A percentile compares a stretch with the other conserved stretches of the same genome.
phyloP scores from a whole-genome alignment of 2,888 invertebrate species.

The Apocheima hispidaria region DNA sequence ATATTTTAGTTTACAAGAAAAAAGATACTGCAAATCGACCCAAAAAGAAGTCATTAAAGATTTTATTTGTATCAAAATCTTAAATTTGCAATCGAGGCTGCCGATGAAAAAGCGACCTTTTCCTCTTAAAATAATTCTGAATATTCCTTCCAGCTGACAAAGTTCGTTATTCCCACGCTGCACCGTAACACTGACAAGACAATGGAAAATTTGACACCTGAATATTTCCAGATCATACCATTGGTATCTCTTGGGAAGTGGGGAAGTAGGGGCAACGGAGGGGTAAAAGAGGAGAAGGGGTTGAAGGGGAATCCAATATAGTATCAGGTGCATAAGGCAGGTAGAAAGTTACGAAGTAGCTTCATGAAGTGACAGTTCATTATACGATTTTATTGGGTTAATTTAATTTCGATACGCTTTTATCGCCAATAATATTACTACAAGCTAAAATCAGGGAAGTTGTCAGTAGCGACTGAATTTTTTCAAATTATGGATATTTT shows the following conservation, averaged over 20 bases:
- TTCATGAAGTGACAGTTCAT: slow-evolving; percentile 12
- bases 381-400: slow-evolving; percentile 2
- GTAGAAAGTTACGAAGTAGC: slow-evolving; percentile 25
- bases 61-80: background rate
- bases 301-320: slow-evolving; percentile 35
- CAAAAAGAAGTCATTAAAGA: background rate
- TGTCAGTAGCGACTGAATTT: too few relatives aligned
- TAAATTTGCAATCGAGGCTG: background rate
- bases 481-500: too few relatives aligned
- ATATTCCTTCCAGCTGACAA: slow-evolving; percentile 1
- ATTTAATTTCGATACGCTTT: background rate
- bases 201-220: slow-evolving; percentile 62
- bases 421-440: background rate
- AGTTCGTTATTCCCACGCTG: slow-evolving; percentile 16
- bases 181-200: slow-evolving; percentile 44
- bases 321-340: slow-evolving; percentile 36
- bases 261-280: background rate
- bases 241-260: slow-evolving; percentile 29
- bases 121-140: background rate
- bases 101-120: background rate
- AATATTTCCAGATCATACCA: slow-evolving; percentile 49
- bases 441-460: background rate
- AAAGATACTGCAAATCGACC: background rate
- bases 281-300: slow-evolving; percentile 8
- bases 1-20: background rate